Conservation (phyloP, 2,888 invertebrate species). For the Calameuta pallipes region DNA sequence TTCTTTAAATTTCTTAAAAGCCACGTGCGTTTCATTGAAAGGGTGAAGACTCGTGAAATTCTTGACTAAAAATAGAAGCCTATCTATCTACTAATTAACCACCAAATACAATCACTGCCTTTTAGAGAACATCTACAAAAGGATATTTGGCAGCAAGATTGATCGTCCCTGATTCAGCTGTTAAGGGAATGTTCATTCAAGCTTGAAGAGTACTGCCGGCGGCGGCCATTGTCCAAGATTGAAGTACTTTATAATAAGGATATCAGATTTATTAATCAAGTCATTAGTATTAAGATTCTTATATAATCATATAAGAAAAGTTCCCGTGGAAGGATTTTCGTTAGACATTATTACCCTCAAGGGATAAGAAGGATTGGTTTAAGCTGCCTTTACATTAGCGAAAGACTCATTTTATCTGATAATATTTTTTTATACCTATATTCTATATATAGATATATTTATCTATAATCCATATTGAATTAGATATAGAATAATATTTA, state of each 20-base stretch:
- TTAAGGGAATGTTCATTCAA: neutral
- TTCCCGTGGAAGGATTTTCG: neutral
- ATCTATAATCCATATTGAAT: neutral
- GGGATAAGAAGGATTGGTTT: neutral
- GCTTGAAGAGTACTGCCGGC: neutral
- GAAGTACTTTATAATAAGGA: neutral
- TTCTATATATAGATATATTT: neutral
- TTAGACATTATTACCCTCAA: neutral
- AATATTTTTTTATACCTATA: neutral
- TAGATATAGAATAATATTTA: neutral
- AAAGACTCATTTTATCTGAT: neutral
- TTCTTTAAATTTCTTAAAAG: neutral
- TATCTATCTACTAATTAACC: neutral
- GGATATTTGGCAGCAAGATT: neutral
- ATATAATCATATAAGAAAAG: neutral
- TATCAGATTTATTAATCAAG: neutral
- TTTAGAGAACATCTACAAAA: neutral
- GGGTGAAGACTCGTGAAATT: neutral
- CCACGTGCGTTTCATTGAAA: too few species aligned
- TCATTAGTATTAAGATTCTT: neutral
- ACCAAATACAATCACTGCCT: neutral
- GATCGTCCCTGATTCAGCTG: neutral
- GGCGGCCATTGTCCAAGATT: neutral
- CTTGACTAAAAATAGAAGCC: neutral
- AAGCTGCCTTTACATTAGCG: neutral